Evolutionary conservation across 2,113 vertebrate genomes (phyloP).

Genomic region (Rhinolophus sinicus): DNA sequence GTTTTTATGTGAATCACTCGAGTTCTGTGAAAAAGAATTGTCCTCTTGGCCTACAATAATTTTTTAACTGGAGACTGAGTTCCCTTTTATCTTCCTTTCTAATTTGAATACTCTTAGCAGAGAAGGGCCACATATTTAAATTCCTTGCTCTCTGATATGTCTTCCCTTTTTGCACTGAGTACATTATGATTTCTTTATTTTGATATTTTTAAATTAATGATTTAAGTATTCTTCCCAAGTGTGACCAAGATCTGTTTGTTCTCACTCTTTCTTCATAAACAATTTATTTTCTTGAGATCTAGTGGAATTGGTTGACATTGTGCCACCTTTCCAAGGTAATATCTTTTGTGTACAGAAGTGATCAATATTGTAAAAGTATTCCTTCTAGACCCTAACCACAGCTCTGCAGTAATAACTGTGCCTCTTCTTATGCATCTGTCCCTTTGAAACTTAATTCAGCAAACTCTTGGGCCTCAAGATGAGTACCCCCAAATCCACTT

Average conservation of each 20-base stretch:
- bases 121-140: conserved; percentile 21
- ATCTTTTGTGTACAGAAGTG: conserved; percentile 35
- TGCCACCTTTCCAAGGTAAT: neutral
- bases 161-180: neutral
- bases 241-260: conserved; percentile 1
- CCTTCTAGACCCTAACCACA: neutral
- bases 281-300: conserved; percentile 36
- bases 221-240: conserved; percentile 42
- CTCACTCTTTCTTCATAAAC: conserved; percentile 37
- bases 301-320: neutral
- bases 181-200: conserved; percentile 35
- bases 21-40: conserved; percentile 57
- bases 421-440: neutral
- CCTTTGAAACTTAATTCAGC: conserved; percentile 38
- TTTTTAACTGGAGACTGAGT: conserved; percentile 31
- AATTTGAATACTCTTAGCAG: conserved; percentile 23
- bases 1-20: conserved; percentile 51
- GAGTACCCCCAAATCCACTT: conserved; percentile 23
- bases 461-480: neutral
- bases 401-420: neutral
- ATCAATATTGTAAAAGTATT: conserved; percentile 7
- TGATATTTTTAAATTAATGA: conserved; percentile 45
- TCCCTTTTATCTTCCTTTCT: conserved; percentile 53
- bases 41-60: conserved; percentile 47
- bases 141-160: neutral